phyloP scores from a whole-genome alignment of 2,113 vertebrate genomes.

The Ailuropoda melanoleuca region DNA sequence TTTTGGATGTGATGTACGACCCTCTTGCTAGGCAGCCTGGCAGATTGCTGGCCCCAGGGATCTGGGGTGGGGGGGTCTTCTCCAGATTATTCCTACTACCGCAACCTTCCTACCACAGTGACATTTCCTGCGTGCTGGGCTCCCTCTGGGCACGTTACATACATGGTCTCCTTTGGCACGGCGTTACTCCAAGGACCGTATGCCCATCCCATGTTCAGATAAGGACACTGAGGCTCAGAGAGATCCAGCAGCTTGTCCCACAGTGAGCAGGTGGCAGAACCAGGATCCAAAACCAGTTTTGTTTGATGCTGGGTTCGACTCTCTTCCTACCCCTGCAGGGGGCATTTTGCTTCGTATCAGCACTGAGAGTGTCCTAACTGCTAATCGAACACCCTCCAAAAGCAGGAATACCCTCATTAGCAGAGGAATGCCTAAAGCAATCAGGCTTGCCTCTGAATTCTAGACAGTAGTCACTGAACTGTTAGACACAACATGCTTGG shows the following conservation, averaged over 20 bases:
- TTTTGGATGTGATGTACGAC: neutral
- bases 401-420: neutral
- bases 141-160: neutral
- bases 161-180: neutral
- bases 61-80: neutral
- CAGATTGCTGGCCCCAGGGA: neutral
- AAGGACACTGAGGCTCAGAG: neutral
- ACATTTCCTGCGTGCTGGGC: accelerated
- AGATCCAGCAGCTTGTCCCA: neutral
- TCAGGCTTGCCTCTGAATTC: neutral
- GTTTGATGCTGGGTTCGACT: neutral
- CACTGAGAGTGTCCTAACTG: too few species aligned
- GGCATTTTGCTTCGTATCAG: neutral
- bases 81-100: too few species aligned
- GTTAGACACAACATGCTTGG: neutral
- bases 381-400: neutral
- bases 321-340: neutral
- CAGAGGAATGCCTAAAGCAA: neutral
- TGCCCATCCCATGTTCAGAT: neutral
- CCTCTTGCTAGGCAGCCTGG: neutral
- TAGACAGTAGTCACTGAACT: neutral
- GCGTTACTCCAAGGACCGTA: too few species aligned
- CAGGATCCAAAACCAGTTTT: neutral
- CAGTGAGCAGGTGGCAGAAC: neutral
- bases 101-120: accelerated